Evolutionary conservation across 2,888 invertebrate species (phyloP), one percentile per base, ranked within the genome.

Genomic region (Iselma pallidipennis): DNA sequence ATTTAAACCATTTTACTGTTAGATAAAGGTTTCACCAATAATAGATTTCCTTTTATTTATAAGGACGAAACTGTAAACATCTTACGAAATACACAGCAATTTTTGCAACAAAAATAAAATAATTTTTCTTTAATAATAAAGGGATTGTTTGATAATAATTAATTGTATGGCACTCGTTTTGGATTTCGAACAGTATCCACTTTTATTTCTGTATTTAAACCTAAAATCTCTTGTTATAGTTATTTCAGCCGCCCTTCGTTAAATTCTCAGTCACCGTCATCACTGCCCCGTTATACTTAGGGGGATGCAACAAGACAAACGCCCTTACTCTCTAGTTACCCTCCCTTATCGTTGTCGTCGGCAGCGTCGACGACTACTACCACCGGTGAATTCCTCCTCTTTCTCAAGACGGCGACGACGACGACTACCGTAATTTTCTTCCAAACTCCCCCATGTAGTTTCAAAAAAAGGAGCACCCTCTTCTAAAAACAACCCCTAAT

Each of bases 401-500:
- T 51, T 21, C 49, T 49, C 29, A 51, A 51, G 51, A 51, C 29
- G 28, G 1, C 14, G 9, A 12, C n/a, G 14, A 51, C 28, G 51
- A 51, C 29, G 28, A 4, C 14, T 12, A 12, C n/a, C 19, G 16
- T 37, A 37, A 37, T 37, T 28, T 45, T 55, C 16, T 45, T 14
- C 16, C 1, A 16, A 25, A 25, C 33, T 55, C 48, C 55, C 55
- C 48, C 45, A 55, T 23, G 14, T 19, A 7, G 16, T 2, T 3
- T 14, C 10, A 21, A 16, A 5, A 50, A 25, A 25, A 21, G 29
- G 19, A 14, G 10, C 52, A 23, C 52, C 28, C 57, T 54, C 52
- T 10, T 26, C 25, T 26, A 57, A 61, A 61, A 62, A 58, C 55
- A 51, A 59, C 55, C 59, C 58, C 54, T 42, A 37, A 29, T 26